These are phyloP conservation scores for Dysdera silvatica DNA, from an alignment of 1,140 invertebrate species.

Conservation along the genomic window DNA sequence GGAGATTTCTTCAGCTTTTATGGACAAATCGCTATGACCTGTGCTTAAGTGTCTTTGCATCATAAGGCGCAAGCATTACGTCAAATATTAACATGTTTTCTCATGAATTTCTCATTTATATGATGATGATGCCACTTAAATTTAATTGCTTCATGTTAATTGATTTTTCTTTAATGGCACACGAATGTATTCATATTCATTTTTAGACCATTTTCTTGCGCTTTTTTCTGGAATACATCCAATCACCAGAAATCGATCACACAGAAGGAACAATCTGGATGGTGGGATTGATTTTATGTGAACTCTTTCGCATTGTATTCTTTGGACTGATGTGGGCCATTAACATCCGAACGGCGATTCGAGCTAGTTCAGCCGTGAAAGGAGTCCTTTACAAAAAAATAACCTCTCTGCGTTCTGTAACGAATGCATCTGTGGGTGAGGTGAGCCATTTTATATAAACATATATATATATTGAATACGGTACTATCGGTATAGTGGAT, in stretches of 20 bases:
- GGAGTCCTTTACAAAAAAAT: conserved; percentile 58
- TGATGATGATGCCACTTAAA: no score
- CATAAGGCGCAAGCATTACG: neutral
- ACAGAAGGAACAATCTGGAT: conserved; percentile 50
- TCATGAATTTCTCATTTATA: neutral
- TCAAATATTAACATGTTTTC: neutral
- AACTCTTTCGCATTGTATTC: conserved; percentile 51
- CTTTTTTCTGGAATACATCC: conserved; percentile 49
- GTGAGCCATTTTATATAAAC: conserved; percentile 43
- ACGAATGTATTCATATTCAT: no score
- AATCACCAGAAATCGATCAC: conserved; percentile 41
- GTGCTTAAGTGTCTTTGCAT: neutral
- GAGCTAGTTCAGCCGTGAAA: conserved; percentile 36
- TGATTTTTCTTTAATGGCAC: no score
- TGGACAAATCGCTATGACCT: conserved; percentile 1
- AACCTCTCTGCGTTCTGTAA: conserved; percentile 51
- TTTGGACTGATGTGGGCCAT: conserved; percentile 56
- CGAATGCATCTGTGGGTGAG: conserved; percentile 54
- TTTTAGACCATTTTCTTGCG: conserved; percentile 53
- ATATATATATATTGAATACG: no score
- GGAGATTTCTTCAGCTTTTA: conserved; percentile 2
- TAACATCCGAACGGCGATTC: conserved; percentile 43
- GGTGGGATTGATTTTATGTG: conserved; percentile 48
- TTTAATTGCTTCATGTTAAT: no score
- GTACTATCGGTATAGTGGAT: no score